A percentile compares a stretch with the other conserved stretches of the same genome.
Evolutionary conservation across 1,140 invertebrate genomes (phyloP).

Genomic region (Brachionus rotundiformis): DNA sequence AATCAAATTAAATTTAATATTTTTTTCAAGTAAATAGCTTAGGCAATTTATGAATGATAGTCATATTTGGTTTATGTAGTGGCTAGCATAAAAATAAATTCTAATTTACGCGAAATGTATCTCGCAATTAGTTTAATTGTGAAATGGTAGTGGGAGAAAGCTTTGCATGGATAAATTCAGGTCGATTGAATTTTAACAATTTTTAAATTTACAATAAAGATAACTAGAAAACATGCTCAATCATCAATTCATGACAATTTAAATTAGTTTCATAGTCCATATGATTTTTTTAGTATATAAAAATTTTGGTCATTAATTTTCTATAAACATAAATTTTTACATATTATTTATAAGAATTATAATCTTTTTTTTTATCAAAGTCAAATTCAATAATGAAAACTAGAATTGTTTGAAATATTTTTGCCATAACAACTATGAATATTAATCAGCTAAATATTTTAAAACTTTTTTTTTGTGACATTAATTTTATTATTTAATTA

Average conservation of each 20-base stretch:
- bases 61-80: constrained; percentile 2
- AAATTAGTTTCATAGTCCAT: constrained; percentile 17
- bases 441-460: background rate
- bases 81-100: background rate
- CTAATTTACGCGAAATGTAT: background rate
- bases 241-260: constrained; percentile 15
- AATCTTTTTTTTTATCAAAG: background rate
- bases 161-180: constrained; percentile 48
- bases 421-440: background rate
- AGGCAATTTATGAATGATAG: constrained; percentile 15
- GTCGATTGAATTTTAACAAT: background rate
- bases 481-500: constrained; percentile 2
- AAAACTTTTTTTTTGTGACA: background rate
- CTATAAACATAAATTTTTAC: background rate
- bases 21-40: background rate
- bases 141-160: constrained; percentile 15
- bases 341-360: background rate
- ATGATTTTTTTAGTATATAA: background rate
- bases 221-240: background rate
- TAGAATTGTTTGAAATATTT: background rate
- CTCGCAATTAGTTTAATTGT: background rate
- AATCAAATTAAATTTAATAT: background rate
- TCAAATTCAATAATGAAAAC: background rate
- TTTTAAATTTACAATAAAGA: background rate
- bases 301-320: background rate